These are phyloP conservation scores for Xerus inauris DNA, from an alignment of 2,113 vertebrate genomes.

Conservation along the genomic window DNA sequence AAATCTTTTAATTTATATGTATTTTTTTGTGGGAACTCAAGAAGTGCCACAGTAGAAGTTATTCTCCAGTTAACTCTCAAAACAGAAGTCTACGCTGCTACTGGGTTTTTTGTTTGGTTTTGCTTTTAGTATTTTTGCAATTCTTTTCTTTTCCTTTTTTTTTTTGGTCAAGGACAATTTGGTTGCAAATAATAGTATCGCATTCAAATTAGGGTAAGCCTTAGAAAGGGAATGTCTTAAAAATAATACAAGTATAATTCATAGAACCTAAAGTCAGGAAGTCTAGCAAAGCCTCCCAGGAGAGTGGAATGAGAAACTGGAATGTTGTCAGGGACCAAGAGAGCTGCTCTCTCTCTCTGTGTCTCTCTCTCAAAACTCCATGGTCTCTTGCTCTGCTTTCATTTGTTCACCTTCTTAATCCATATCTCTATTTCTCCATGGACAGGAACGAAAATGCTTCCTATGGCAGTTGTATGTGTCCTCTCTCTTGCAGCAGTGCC, in stretches of 20 bases:
- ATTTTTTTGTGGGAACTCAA: constrained; percentile 73
- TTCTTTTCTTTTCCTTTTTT: neutral
- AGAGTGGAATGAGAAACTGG: constrained; percentile 58
- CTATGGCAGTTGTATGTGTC: neutral
- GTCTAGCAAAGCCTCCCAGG: constrained; percentile 63
- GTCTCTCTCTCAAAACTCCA: constrained; percentile 24
- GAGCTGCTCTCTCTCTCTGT: constrained; percentile 34
- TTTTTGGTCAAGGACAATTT: constrained; percentile 69
- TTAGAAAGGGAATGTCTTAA: constrained; percentile 66
- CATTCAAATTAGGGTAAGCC: constrained; percentile 66
- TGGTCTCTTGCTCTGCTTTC: constrained; percentile 17
- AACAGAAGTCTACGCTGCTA: constrained; percentile 61
- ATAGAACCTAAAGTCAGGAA: constrained; percentile 73
- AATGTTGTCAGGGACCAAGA: constrained; percentile 66
- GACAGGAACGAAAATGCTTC: neutral
- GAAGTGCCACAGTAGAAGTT: constrained; percentile 57
- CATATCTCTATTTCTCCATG: neutral
- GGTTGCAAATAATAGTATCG: constrained; percentile 75
- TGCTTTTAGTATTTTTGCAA: constrained; percentile 71
- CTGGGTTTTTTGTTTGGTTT: constrained; percentile 64
- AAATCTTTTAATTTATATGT: constrained; percentile 76
- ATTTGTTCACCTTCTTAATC: constrained; percentile 42
- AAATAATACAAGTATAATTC: constrained; percentile 73
- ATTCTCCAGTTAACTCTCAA: constrained; percentile 59
- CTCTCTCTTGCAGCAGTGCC: neutral